Conservation (phyloP, 2,113 vertebrate genomes). For the Engraulis encrasicolus region DNA sequence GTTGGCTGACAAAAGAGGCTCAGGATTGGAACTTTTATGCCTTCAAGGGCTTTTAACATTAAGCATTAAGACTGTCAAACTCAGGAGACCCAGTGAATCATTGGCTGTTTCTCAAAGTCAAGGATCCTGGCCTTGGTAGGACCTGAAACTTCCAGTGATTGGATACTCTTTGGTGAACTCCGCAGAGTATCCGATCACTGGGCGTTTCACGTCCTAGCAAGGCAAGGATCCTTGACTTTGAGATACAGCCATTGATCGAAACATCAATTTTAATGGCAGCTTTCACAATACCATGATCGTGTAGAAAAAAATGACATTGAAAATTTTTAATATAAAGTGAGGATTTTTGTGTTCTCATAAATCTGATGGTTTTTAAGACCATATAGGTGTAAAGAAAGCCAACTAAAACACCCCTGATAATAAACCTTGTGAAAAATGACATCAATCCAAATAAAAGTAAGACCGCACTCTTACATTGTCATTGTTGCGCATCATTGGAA, state of each 20-base stretch:
- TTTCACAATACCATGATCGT: neutral
- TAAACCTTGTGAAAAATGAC: neutral
- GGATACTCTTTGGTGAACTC: no score
- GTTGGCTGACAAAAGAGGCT: neutral
- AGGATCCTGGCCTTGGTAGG: no score
- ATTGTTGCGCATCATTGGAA: no score
- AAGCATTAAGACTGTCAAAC: neutral
- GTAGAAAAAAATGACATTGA: neutral
- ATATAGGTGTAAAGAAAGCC: neutral
- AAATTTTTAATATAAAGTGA: neutral
- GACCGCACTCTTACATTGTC: no score
- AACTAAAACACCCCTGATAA: neutral
- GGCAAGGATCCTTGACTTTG: no score
- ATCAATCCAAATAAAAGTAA: neutral
- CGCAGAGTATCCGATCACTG: no score
- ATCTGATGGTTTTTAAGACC: neutral
- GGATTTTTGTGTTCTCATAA: neutral
- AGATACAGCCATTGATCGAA: no score
- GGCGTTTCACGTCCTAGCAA: no score
- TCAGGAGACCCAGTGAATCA: neutral
- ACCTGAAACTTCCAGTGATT: no score
- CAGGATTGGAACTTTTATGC: neutral
- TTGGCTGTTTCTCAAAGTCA: no score
- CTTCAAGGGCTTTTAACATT: neutral
- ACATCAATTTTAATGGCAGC: neutral